Evolutionary conservation across 2,797 vertebrate genomes (phyloP).

Genomic region (Halcyon badia): DNA sequence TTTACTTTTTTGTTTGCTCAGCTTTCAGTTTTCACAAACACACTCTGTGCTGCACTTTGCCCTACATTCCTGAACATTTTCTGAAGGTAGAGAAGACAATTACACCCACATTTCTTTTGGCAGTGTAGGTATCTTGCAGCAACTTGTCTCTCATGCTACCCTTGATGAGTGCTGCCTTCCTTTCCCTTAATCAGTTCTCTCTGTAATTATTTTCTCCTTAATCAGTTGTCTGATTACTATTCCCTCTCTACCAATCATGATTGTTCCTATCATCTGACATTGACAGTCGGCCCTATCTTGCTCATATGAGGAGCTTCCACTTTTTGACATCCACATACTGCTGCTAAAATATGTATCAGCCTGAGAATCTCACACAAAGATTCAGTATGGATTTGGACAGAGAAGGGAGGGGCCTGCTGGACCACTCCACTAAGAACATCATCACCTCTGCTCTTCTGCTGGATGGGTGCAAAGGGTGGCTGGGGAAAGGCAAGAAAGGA

Average conservation of each 20-base stretch:
- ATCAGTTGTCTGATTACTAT: conserved; percentile 55
- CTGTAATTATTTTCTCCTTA: conserved; percentile 18
- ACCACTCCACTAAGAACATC: not conserved
- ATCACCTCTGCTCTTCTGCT: rapidly evolving
- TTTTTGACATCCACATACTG: not conserved
- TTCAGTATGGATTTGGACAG: not conserved
- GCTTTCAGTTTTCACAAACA: not conserved
- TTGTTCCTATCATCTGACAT: conserved; percentile 15
- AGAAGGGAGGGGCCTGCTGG: not conserved
- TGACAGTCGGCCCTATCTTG: conserved; percentile 23
- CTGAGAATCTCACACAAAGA: not conserved
- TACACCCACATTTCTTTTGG: not conserved
- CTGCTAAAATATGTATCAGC: not conserved
- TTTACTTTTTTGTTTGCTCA: not conserved
- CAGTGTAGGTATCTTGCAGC: not conserved
- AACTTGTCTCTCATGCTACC: not conserved
- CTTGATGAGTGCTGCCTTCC: conserved; percentile 36
- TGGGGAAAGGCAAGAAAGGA: not conserved
- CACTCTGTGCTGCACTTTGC: not conserved
- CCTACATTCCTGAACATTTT: not conserved
- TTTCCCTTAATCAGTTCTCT: conserved; percentile 29
- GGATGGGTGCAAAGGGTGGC: not conserved
- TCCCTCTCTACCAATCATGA: not conserved
- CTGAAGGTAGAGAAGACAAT: not conserved
- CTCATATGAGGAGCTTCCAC: not conserved